phyloP scores from a whole-genome alignment of 2,888 invertebrate genomes.

The Patella ulyssiponensis region DNA sequence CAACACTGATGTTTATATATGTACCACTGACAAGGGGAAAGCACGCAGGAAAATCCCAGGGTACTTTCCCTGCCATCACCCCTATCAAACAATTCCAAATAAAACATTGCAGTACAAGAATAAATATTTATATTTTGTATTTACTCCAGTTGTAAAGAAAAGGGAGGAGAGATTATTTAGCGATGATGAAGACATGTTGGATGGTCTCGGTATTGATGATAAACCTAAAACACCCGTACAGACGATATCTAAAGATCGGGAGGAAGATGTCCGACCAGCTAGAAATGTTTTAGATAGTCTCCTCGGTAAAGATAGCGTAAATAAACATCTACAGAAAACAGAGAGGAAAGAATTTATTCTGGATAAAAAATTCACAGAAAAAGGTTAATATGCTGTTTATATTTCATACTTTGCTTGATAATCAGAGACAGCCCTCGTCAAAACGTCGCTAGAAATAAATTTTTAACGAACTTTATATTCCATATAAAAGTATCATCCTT shows the following conservation, averaged over 20 bases:
- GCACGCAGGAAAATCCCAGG: neutral
- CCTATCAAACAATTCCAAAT: no score
- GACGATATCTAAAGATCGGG: slow-evolving; percentile 26
- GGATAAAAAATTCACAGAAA: slow-evolving; percentile 61
- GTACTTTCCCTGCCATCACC: neutral
- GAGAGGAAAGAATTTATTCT: slow-evolving; percentile 63
- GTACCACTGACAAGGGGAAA: neutral
- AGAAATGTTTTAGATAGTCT: slow-evolving; percentile 62
- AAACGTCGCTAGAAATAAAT: no score
- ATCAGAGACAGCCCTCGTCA: no score
- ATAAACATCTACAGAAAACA: slow-evolving; percentile 55
- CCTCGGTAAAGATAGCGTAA: slow-evolving; percentile 53
- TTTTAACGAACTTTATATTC: no score
- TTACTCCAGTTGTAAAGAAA: slow-evolving; percentile 38
- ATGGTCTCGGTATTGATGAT: slow-evolving; percentile 53
- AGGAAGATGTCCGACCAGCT: slow-evolving; percentile 52
- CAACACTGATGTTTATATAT: neutral
- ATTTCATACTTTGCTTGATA: no score
- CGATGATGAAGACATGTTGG: slow-evolving; percentile 62
- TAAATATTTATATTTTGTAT: neutral
- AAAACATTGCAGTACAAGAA: no score
- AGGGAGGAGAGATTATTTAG: slow-evolving; percentile 58
- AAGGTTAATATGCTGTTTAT: neutral
- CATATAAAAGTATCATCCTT: no score
- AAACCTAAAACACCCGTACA: slow-evolving; percentile 19